Conservation (phyloP, 2,888 invertebrate species). For the Escarpia spicata region DNA sequence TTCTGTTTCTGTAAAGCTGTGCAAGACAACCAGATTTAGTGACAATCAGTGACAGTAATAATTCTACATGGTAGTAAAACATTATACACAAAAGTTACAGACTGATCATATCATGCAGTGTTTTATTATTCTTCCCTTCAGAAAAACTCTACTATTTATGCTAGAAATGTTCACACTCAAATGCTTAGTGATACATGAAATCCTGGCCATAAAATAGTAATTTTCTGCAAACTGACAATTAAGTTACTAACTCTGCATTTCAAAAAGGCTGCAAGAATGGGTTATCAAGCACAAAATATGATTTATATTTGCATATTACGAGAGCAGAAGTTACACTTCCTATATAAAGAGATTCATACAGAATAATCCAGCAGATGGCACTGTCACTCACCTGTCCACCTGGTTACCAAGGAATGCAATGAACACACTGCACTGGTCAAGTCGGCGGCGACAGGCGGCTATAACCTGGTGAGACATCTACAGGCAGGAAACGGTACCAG, state of each 20-base stretch:
- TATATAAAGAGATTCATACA: too few species aligned
- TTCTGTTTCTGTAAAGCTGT: slow-evolving; percentile 55
- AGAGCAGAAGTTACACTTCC: too few species aligned
- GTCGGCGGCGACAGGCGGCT: slow-evolving; percentile 48
- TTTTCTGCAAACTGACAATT: too few species aligned
- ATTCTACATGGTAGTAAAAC: neutral
- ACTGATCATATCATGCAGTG: neutral
- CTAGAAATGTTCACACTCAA: neutral
- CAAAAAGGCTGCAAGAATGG: too few species aligned
- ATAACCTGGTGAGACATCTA: neutral
- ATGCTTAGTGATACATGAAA: too few species aligned
- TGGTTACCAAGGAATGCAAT: slow-evolving; percentile 55
- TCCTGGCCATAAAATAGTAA: too few species aligned
- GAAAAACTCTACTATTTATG: neutral
- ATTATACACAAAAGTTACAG: neutral
- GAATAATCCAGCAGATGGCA: neutral
- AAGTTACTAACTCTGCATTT: too few species aligned
- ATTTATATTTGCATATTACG: too few species aligned
- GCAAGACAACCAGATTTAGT: neutral
- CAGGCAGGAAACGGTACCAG: neutral
- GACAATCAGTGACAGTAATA: neutral
- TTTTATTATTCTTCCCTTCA: neutral
- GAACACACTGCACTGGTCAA: slow-evolving; percentile 54
- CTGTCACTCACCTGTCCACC: slow-evolving; percentile 47
- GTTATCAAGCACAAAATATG: too few species aligned